Base-by-base conservation (phyloP, 2,888 invertebrate genomes). In the Arenicola marina region DNA sequence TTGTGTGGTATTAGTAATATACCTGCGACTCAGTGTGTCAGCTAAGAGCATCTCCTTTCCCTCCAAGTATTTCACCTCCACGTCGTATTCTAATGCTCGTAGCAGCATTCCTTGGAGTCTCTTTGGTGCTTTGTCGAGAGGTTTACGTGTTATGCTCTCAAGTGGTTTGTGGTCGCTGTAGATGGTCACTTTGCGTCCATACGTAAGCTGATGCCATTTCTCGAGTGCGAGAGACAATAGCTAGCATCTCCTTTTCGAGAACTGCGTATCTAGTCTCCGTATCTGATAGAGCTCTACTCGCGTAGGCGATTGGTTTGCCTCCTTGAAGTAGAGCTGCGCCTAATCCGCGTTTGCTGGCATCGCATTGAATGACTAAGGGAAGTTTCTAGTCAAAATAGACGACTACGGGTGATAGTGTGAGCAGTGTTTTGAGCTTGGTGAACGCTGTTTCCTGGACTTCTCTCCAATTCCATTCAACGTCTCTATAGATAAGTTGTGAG, bases 251-350 rank as follows among this genome's bases (percentile, higher is more conserved):
- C 44, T 61, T 66, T 44, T 70, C 68, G 29, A 72, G 70, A 34
- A 70, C 61, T 18, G 69, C 66, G 56, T 63, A 70, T 24, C 61
- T 63, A 32, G 48, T 34, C 54, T 69, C 67, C 11, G 66, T 56
- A 29, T 61, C 45, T 4, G 63, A 68, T 2, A 73, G 34, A 26
- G 71, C 31, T 32, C 67, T 48, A 18, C 62, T 62, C 11, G 69
- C 68, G 61, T 71, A 71, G 3, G 56, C 62, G 26, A 71, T 53
- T n/a, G 70, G 70, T 43, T 68, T 61, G 26, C 64, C 64, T 18
- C 66, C 66, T 44, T 71, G 73, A 28, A 73, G 21, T 7, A 56
- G 56, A 38, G 56, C 21, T 4, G 34, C n/a, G 11, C 56, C 56
- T 11, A 56, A 38, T 29, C 72, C 69, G 21, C 34, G 38, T 33